Evolutionary conservation across 2,888 invertebrate species (phyloP), one percentile per base, ranked within the genome.

Genomic region (Drosophila pegasa): DNA sequence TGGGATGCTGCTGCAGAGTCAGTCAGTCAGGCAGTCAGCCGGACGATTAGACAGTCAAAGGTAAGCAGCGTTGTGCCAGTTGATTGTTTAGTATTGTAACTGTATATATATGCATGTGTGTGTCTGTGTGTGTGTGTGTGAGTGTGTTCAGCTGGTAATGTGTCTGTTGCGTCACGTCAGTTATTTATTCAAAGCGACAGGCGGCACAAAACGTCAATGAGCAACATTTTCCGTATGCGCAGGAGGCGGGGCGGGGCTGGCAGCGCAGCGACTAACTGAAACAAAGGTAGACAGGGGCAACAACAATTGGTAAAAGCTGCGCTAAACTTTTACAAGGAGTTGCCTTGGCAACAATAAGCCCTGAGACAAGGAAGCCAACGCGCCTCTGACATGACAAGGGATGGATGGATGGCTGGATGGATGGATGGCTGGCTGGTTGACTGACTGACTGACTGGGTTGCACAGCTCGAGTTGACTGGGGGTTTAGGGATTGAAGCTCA

Each of bases 201-300:
- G 70, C 88, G 84, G 88, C 88, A 78, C 76, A 88, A 90, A 89
- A 90, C 79, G 88, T 90, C 90, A 89, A 87, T 89, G 86, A 75
- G 75, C 77, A 62, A 80, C 79, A 79, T 76, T 80, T 80, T 82
- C 66, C 76, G 71, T 78, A 72, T 78, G 71, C 87, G 61, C n/a
- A n/a, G n/a, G n/a, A n/a, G n/a, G n/a, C n/a, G n/a, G n/a, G n/a
- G n/a, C n/a, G n/a, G 43, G 9, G 25, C 25, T 31, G 41, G 14
- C 20, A 40, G 29, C 22, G 8, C 29, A 2, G 38, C 20, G 43
- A 52, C 57, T 65, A 56, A 41, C 55, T 64, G 69, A 80, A 75
- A 66, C 70, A 69, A 72, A 69, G 75, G 68, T 80, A 70, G 40
- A 55, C 33, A 60, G n/a, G 16, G 29, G 4, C 47, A 62, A 31